Evolutionary conservation across 2,888 invertebrate species (phyloP).

Genomic region (Lepidonotus clava): DNA sequence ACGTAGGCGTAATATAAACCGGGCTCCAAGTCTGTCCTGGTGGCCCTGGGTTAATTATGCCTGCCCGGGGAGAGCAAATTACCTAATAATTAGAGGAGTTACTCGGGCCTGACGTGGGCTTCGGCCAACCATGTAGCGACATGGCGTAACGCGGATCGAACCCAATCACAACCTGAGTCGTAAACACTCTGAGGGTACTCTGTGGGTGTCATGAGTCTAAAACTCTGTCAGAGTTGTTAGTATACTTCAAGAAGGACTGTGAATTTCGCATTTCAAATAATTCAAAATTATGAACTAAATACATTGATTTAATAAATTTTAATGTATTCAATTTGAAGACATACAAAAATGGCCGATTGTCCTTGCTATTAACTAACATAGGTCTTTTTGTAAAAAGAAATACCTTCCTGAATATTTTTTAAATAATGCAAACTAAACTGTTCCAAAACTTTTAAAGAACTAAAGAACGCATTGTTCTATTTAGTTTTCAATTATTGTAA

Average conservation of each 20-base stretch:
- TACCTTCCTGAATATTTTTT: too few species aligned
- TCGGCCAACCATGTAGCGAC: background rate
- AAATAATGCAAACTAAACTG: too few species aligned
- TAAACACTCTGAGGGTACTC: too few species aligned
- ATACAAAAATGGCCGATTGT: background rate
- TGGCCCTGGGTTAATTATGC: background rate
- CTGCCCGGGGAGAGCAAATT: background rate
- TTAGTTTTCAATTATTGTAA: too few species aligned
- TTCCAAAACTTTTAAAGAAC: too few species aligned
- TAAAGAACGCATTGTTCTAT: too few species aligned
- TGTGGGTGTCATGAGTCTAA: background rate
- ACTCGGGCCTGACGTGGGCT: background rate
- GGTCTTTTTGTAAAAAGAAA: too few species aligned
- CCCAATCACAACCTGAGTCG: too few species aligned
- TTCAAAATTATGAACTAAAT: background rate
- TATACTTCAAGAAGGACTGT: background rate
- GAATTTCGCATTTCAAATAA: background rate
- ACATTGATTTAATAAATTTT: background rate
- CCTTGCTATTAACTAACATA: too few species aligned
- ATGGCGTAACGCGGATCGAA: background rate
- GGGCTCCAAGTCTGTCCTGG: background rate
- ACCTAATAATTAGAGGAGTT: slow-evolving; percentile 14
- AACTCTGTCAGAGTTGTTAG: background rate
- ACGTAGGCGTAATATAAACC: background rate
- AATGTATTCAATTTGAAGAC: background rate